Evolutionary conservation across 2,113 vertebrate species (phyloP).

Genomic region (Ondatra zibethicus): DNA sequence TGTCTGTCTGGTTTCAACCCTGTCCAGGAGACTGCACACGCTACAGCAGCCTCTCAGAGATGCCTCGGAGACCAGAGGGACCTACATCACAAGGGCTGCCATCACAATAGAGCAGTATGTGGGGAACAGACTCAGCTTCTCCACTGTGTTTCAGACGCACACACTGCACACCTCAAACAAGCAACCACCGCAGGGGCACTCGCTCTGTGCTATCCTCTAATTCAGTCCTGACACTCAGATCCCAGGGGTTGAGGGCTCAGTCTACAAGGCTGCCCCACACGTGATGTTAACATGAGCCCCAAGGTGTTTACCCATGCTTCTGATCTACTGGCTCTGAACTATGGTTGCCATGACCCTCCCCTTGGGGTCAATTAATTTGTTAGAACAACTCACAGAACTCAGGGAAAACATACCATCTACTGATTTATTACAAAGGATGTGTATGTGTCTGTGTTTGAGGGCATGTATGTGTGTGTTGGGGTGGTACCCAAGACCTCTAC

Average conservation of each 20-base stretch:
- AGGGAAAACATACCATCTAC: background rate
- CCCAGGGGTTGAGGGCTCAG: background rate
- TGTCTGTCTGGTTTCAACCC: background rate
- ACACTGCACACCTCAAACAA: background rate
- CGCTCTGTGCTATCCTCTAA: background rate
- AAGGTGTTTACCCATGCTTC: background rate
- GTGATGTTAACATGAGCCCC: background rate
- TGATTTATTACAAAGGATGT: background rate
- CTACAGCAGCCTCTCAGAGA: background rate
- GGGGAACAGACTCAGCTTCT: background rate
- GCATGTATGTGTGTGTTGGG: background rate
- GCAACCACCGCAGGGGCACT: background rate
- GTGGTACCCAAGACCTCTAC: background rate
- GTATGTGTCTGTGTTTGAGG: background rate
- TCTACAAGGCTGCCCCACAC: background rate
- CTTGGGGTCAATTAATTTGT: background rate
- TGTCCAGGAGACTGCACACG: constrained; percentile 32
- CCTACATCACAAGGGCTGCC: constrained; percentile 62
- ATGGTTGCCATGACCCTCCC: background rate
- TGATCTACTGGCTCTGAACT: background rate
- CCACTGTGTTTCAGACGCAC: background rate
- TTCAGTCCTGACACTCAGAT: background rate
- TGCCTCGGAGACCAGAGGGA: constrained; percentile 65
- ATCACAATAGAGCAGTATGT: constrained; percentile 66
- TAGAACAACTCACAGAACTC: background rate